These are phyloP conservation scores for Clivina fossor DNA, from an alignment of 2,888 invertebrate species.

Conservation along the genomic window DNA sequence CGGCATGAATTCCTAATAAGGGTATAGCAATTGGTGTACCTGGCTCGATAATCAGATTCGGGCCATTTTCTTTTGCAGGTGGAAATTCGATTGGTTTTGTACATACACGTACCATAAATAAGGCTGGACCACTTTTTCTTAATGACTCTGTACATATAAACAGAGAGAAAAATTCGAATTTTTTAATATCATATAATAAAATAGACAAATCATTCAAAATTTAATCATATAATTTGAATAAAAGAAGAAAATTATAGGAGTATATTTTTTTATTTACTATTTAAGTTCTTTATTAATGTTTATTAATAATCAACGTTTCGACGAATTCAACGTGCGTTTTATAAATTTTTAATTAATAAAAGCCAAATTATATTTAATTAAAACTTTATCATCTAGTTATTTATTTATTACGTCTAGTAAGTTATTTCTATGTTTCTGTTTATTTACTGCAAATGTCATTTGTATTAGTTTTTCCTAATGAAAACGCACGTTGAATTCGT, in stretches of 20 bases:
- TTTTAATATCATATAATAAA: too few relatives aligned
- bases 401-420: too few relatives aligned
- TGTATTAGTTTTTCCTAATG: too few relatives aligned
- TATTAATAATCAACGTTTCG: not conserved
- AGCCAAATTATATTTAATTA: not conserved
- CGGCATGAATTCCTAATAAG: slow-evolving; percentile 37
- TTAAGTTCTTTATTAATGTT: too few relatives aligned
- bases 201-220: too few relatives aligned
- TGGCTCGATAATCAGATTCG: slow-evolving; percentile 35
- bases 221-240: too few relatives aligned
- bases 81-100: slow-evolving; percentile 40
- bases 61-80: slow-evolving; percentile 39
- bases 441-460: too few relatives aligned
- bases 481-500: too few relatives aligned
- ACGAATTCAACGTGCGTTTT: not conserved
- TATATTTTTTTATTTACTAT: too few relatives aligned
- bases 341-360: not conserved
- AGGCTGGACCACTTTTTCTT: slow-evolving; percentile 44
- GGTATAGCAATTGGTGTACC: slow-evolving; percentile 40
- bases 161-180: too few relatives aligned
- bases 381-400: not conserved
- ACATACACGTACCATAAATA: slow-evolving; percentile 38
- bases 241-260: too few relatives aligned
- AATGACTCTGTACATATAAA: slow-evolving; percentile 42
- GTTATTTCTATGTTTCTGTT: too few relatives aligned